Base-by-base conservation (phyloP, 2,888 invertebrate species). In the Anodontia alba region DNA sequence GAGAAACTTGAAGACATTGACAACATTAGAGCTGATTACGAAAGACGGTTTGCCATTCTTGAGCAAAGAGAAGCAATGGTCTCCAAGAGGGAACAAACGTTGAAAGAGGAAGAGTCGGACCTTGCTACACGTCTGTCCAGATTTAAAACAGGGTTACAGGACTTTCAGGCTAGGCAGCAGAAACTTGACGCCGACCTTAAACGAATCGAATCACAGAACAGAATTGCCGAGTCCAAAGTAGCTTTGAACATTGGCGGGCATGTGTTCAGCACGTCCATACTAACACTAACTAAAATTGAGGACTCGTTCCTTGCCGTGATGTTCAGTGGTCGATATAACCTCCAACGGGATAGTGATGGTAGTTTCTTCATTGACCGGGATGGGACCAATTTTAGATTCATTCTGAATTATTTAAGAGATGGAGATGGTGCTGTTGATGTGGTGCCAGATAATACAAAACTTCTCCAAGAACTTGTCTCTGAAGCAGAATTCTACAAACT, bases 291-390 rank as follows among this genome's bases (percentile, higher is more conserved):
- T 0, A 81, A 79, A 12, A 86, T 85, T 12, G 67, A 82, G 0
- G 88, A 87, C 23, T 90, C 90, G 1, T 73, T 89, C 49, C 75
- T 91, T 26, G 84, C 87, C 0, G 62, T 80, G 46, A 90, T 91
- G 89, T 91, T 91, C 72, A 88, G 88, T 54, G 91, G 89, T 0
- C 81, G 84, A 8, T 83, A 89, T 66, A 77, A 83, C 26, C 26
- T 90, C 17, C 79, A 81, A 36, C 81, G 75, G 51, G 88, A 90
- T 36, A 17, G 73, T 10, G 91, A 91, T 62, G 91, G 90, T 1
- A 86, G 83, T 38, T 91, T 85, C 79, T 91, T 91, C 70, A 89
- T 91, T 15, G 91, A 91, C 74, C 70, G 91, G 23, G 90, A 91
- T 66, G 90, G 90, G 8, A 87, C 87, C 1, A 81, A 89, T 67